phyloP scores from a whole-genome alignment of 2,888 invertebrate genomes.

The Cerastoderma edule region DNA sequence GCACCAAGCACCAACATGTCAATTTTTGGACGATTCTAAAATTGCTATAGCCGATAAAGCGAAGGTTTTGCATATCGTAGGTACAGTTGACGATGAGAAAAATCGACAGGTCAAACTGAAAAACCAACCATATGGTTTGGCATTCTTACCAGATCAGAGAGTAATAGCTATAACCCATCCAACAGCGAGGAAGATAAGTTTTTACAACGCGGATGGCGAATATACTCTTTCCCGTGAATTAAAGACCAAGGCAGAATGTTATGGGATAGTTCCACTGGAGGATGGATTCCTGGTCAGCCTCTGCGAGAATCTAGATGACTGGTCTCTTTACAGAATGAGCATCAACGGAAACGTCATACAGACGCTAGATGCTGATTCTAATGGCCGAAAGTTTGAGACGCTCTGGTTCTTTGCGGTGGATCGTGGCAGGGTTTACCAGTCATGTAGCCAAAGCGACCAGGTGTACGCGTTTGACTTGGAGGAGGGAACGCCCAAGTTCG shows the following conservation, averaged over 20 bases:
- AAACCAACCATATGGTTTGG: neutral
- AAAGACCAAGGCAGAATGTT: neutral
- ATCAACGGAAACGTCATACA: neutral
- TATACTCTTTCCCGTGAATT: neutral
- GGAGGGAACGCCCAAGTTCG: neutral
- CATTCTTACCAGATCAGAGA: neutral
- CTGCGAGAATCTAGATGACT: neutral
- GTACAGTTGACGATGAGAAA: neutral
- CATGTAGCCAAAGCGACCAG: neutral
- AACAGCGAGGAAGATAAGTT: neutral
- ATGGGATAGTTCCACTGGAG: neutral
- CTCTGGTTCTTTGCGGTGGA: constrained; percentile 7
- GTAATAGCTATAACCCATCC: neutral
- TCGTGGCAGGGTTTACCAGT: neutral
- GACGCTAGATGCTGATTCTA: neutral
- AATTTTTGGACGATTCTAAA: neutral
- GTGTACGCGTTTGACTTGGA: constrained; percentile 7
- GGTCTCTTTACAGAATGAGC: neutral
- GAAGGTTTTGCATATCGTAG: neutral
- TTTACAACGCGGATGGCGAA: neutral
- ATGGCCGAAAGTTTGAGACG: neutral
- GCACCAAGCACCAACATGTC: neutral
- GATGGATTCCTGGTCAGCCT: neutral
- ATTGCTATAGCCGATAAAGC: neutral
- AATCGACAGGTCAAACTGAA: neutral